Evolutionary conservation across 2,797 vertebrate species (phyloP).

Genomic region (Pipistrellus pygmaeus): DNA sequence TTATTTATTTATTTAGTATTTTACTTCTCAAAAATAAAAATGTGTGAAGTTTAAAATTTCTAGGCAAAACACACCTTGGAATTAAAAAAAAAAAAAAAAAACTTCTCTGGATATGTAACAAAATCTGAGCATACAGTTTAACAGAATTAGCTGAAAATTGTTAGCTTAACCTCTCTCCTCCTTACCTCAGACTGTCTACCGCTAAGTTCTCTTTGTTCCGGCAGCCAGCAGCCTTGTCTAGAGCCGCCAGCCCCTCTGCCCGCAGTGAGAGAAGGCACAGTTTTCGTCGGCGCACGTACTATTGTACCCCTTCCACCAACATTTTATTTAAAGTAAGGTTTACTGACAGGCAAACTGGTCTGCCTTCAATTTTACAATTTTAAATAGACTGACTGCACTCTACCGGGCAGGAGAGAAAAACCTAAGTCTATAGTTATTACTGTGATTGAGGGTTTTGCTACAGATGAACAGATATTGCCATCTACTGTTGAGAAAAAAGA

Average conservation of each 20-base stretch:
- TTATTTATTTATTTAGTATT: slow-evolving; percentile 35
- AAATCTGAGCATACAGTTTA: slow-evolving; percentile 47
- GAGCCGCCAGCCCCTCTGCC: background rate
- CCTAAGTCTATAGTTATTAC: background rate
- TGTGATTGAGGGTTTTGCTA: slow-evolving; percentile 35
- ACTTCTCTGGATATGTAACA: background rate
- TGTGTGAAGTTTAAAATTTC: background rate
- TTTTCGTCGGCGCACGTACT: background rate
- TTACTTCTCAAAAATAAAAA: slow-evolving; percentile 47
- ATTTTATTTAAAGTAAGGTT: slow-evolving; percentile 14
- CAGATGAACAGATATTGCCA: slow-evolving; percentile 86
- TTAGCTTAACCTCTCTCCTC: background rate
- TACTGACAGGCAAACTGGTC: slow-evolving; percentile 53
- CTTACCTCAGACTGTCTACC: background rate
- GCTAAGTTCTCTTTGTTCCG: background rate
- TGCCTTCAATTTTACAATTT: slow-evolving; percentile 48
- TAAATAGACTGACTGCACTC: slow-evolving; percentile 25
- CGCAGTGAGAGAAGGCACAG: background rate
- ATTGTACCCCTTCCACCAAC: slow-evolving; percentile 13
- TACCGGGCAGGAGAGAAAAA: background rate
- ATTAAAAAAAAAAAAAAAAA: background rate
- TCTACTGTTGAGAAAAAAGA: slow-evolving; percentile 84
- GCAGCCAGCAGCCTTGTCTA: background rate
- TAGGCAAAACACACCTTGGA: slow-evolving; percentile 35
- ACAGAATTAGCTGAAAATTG: slow-evolving; percentile 37